Base-by-base conservation (phyloP, 1,140 invertebrate species). In the Panagrolaimus sp. region DNA sequence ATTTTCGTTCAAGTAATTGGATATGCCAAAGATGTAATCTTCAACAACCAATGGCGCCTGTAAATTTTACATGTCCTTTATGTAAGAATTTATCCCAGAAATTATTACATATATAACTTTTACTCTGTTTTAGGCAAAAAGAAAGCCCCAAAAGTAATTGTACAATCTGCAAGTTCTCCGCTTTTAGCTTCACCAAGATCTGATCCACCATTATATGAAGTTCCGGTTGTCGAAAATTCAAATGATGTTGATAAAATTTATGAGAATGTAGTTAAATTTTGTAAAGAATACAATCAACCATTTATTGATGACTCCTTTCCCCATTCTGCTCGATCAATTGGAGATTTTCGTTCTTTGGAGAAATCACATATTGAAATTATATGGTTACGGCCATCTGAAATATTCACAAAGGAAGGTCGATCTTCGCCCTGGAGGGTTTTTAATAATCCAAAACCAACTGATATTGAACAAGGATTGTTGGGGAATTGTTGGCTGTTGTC, bases 401-500 rank as follows among this genome's bases (percentile, higher is more conserved):
- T 81, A 24, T 69, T 68, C 47, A 83, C 80, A 15, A 76, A 74
- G 64, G 80, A 82, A 48, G 78, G 77, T 4, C 28, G 71, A 17
- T 43, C 46, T 1, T 75, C 43, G 38, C 69, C 67, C 14, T 82
- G 81, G 81, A 67, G 70, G 0, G 76, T 82, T 32, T 81, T 82
- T 55, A 76, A 75, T 44, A 76, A 82, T 69, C 79, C 81, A 14
- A 48, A 71, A 65, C 75, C 79, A 15, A 78, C 81, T 8, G 80
- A 82, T 63, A 82, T 82, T 63, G 81, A 82, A 62, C 80, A 82
- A 65, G 80, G 79, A 21, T 15, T 43, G 43, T 86, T 98, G 8
- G 95, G 95, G 65, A 96, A 98, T 85, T 98, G 95, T 85, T 98
- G 95, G 95, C 87, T 98, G 62, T 85, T 98, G 15, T 95, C 92